Evolutionary conservation across 2,888 invertebrate genomes (phyloP).

Genomic region (Plebejus anna): DNA sequence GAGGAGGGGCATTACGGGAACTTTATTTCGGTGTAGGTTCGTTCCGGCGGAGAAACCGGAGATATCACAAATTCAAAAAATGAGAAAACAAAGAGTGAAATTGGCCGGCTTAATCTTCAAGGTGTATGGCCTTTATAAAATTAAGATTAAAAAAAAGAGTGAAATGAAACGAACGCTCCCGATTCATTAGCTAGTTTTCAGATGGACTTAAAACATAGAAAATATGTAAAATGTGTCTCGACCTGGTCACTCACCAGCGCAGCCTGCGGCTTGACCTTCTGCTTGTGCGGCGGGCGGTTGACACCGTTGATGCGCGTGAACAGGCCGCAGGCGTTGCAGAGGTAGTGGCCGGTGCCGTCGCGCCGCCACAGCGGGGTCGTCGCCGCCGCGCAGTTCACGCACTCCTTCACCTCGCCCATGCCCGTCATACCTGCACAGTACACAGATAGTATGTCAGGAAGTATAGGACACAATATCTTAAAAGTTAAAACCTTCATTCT

Average conservation of each 20-base stretch:
- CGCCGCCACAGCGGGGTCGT: constrained; percentile 97
- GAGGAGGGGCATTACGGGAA: neutral
- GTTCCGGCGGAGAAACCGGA: neutral
- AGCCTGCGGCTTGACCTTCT: constrained; percentile 82
- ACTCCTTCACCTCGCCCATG: constrained; percentile 86
- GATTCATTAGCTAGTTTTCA: neutral
- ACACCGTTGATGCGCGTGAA: constrained; percentile 87
- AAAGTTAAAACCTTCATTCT: neutral
- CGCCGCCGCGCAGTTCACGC: constrained; percentile 96
- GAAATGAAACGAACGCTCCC: neutral
- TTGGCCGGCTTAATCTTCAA: neutral
- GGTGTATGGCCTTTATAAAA: no score
- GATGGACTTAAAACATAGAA: neutral
- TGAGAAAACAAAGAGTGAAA: neutral
- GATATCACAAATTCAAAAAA: neutral
- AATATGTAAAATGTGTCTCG: constrained; percentile 22
- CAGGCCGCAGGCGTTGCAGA: constrained; percentile 99
- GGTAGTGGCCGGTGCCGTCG: constrained; percentile 99
- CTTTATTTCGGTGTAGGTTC: neutral
- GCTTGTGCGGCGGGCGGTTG: constrained; percentile 86
- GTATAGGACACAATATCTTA: neutral
- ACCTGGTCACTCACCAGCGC: constrained; percentile 57
- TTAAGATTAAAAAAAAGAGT: neutral
- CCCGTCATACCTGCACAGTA: constrained; percentile 59
- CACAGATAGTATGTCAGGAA: neutral